A percentile compares a stretch with the other conserved stretches of the same genome.
These are phyloP conservation scores for Melozone crissalis DNA, from an alignment of 2,113 vertebrate species.

Conservation along the genomic window DNA sequence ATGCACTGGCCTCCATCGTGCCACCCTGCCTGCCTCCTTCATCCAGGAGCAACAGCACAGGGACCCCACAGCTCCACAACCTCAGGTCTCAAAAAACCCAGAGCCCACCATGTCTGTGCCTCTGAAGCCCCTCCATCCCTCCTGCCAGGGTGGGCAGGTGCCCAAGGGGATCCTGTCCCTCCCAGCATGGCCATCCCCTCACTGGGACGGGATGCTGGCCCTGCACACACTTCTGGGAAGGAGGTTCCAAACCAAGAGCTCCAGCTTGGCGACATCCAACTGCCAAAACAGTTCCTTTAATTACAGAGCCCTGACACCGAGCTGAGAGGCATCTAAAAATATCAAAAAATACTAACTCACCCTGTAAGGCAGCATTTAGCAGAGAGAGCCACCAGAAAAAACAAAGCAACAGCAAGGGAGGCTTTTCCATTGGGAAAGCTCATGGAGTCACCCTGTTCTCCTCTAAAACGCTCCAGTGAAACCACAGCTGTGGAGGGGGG, in stretches of 20 bases:
- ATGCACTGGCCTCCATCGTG: rapidly evolving
- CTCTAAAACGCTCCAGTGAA: neutral
- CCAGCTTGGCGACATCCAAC: neutral
- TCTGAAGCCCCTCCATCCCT: neutral
- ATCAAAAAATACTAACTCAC: neutral
- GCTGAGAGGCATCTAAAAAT: neutral
- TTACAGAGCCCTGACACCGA: neutral
- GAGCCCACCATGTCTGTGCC: neutral
- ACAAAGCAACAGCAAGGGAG: neutral
- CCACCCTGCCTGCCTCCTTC: neutral
- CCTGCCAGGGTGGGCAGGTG: neutral
- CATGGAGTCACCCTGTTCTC: neutral
- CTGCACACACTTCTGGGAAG: neutral
- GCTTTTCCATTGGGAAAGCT: neutral
- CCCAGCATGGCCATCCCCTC: rapidly evolving
- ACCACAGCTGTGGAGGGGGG: neutral
- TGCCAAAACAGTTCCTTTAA: neutral
- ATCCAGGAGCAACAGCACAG: neutral
- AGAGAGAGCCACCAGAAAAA: neutral
- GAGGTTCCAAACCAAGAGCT: neutral
- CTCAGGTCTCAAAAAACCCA: neutral
- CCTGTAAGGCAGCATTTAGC: neutral
- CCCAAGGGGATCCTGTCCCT: neutral
- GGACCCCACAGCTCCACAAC: neutral
- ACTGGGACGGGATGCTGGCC: rapidly evolving